These are phyloP conservation scores for Micrasema minimum DNA, from an alignment of 1,140 invertebrate species.

Conservation along the genomic window DNA sequence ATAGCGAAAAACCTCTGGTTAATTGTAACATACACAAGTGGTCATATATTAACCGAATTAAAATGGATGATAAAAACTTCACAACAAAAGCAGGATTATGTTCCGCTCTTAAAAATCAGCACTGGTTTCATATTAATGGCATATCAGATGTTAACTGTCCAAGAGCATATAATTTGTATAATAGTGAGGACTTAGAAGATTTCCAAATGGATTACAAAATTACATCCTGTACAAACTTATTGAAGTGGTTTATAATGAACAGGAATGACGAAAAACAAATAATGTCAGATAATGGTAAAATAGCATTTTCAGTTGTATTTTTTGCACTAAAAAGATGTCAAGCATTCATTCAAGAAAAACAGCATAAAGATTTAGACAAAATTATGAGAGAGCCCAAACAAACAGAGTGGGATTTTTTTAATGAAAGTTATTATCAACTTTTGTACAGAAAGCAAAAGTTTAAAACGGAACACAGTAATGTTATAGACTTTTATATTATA, in stretches of 20 bases:
- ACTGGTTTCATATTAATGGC: constrained; percentile 70
- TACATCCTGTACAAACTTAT: constrained; percentile 83
- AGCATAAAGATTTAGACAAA: constrained; percentile 67
- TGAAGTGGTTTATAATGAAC: constrained; percentile 78
- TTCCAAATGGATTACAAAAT: constrained; percentile 74
- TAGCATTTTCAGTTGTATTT: constrained; percentile 64
- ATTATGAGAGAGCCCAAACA: constrained; percentile 57
- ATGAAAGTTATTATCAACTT: constrained; percentile 68
- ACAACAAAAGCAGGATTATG: constrained; percentile 72
- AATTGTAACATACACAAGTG: constrained; percentile 58
- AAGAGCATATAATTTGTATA: constrained; percentile 67
- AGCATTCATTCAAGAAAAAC: constrained; percentile 64
- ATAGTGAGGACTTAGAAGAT: constrained; percentile 64
- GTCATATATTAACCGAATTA: constrained; percentile 68
- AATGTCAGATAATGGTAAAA: constrained; percentile 59
- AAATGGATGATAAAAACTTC: constrained; percentile 67
- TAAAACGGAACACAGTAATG: constrained; percentile 60
- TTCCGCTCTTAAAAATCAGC: constrained; percentile 68
- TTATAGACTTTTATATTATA: constrained; percentile 64
- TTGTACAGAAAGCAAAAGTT: constrained; percentile 62
- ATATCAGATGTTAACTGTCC: constrained; percentile 69
- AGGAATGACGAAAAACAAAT: constrained; percentile 54
- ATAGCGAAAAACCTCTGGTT: constrained; percentile 59
- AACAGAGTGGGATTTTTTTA: constrained; percentile 78
- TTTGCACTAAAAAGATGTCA: constrained; percentile 70